Evolutionary conservation across 2,113 vertebrate species (phyloP).

Genomic region (Apodemus sylvaticus): DNA sequence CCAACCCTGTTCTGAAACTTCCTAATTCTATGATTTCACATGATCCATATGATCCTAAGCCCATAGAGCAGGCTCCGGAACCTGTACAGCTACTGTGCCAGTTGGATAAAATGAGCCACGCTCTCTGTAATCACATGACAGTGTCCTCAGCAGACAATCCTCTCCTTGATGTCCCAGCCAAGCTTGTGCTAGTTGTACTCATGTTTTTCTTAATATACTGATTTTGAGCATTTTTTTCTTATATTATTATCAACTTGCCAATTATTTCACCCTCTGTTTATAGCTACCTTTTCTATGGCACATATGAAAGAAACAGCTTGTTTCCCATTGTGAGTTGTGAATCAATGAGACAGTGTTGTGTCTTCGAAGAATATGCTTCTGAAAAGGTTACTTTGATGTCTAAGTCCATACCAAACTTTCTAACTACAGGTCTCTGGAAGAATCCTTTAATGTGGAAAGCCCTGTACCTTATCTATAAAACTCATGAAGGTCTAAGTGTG

Average conservation of each 20-base stretch:
- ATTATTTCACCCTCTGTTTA: background rate
- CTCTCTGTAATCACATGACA: background rate
- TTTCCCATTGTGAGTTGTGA: background rate
- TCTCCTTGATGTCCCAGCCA: background rate
- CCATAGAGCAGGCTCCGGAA: background rate
- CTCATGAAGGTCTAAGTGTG: background rate
- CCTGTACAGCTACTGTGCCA: background rate
- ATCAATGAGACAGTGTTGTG: background rate
- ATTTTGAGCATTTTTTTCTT: background rate
- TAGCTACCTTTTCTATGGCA: background rate
- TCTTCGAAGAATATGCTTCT: background rate
- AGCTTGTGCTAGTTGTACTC: background rate
- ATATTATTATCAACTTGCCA: background rate
- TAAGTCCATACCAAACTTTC: background rate
- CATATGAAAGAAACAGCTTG: background rate
- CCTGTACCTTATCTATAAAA: background rate
- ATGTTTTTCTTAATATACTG: background rate
- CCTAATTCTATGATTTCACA: background rate
- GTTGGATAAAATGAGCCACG: background rate
- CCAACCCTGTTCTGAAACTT: background rate
- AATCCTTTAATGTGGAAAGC: background rate
- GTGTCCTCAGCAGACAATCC: rapidly evolving
- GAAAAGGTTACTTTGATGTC: background rate
- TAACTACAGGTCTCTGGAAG: background rate
- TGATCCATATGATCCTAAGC: background rate